Conservation (phyloP, 1,140 invertebrate species). For the Drusus annulatus region DNA sequence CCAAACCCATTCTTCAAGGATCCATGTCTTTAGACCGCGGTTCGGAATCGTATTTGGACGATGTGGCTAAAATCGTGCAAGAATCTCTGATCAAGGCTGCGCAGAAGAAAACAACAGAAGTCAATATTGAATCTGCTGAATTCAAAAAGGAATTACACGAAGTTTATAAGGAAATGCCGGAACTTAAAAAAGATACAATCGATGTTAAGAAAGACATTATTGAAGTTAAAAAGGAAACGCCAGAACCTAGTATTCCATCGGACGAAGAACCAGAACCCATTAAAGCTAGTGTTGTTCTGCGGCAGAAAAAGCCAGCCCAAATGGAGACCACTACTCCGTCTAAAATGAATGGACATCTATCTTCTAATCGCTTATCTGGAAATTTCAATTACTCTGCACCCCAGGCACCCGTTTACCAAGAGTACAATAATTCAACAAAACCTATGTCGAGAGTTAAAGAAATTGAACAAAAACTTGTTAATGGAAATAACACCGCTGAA, state of each 20-base stretch:
- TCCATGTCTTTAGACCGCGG: slow-evolving; percentile 46
- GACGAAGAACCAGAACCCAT: slow-evolving; percentile 41
- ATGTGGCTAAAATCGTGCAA: slow-evolving; percentile 51
- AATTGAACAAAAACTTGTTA: slow-evolving; percentile 61
- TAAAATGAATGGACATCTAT: slow-evolving; percentile 24
- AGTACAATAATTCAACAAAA: slow-evolving; percentile 14
- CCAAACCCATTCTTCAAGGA: slow-evolving; percentile 32
- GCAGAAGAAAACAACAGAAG: slow-evolving; percentile 38
- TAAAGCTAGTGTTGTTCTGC: slow-evolving; percentile 35
- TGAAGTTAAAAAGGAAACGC: slow-evolving; percentile 10
- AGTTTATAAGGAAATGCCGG: background rate
- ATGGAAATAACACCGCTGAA: slow-evolving; percentile 64
- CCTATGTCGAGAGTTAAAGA: slow-evolving; percentile 60
- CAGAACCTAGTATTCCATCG: slow-evolving; percentile 39
- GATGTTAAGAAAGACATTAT: slow-evolving; percentile 5
- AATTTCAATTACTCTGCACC: slow-evolving; percentile 49
- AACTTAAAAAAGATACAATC: background rate
- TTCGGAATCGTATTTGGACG: slow-evolving; percentile 24
- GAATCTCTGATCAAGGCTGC: slow-evolving; percentile 49
- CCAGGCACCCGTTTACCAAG: slow-evolving; percentile 26
- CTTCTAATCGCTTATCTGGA: slow-evolving; percentile 27
- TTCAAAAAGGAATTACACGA: slow-evolving; percentile 13
- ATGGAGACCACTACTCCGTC: slow-evolving; percentile 8
- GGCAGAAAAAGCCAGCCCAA: slow-evolving; percentile 40
- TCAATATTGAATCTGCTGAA: background rate